Evolutionary conservation across 2,888 invertebrate genomes (phyloP), one percentile per base, ranked within the genome.

Genomic region (Agonopterix subpropinquella): DNA sequence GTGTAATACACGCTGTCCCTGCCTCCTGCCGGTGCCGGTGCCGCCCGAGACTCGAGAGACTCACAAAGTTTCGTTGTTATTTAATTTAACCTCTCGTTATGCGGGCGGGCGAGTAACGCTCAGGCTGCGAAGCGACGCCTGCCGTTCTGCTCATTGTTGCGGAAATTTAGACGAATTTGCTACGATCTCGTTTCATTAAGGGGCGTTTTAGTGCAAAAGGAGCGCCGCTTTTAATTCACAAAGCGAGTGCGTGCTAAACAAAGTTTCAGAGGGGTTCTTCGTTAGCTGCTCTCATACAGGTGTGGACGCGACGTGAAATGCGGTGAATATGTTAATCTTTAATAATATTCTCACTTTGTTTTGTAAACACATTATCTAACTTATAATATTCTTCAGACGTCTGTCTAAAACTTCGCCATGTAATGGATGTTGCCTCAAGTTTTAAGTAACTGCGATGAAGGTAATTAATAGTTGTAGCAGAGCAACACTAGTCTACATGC

Each of bases 161-260:
- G 80, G 79, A 85, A 79, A 78, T 83, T 80, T 77, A 77, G 84
- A 80, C 77, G 77, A 83, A 80, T 81, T 81, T 78, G 77, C 73
- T 76, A 80, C 76, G 80, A 82, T 82, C 76, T 72, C 77, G 72
- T 80, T 83, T 86, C 79, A 85, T 85, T 80, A 81, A 75, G 74
- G 76, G 72, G 71, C 70, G 73, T 78, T 83, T 83, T 80, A 77
- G 77, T 75, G 73, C 71, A 70, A 74, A 77, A 74, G 74, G 72
- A 75, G 65, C 69, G 64, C 66, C 65, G 77, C 70, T 80, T 80
- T 80, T 82, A 79, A 80, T 80, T 77, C 72, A 73, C 81, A 81
- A 80, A 82, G 81, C 73, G 76, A 77, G 70, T 73, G 73, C 67
- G 71, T 70, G 69, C 72, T 73, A 73, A 79, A 77, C 73, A 77